Percentiles rank a stretch among this genome's conserved stretches.
Evolutionary conservation across 2,113 vertebrate species (phyloP).

Genomic region (Tragelaphus scriptus): DNA sequence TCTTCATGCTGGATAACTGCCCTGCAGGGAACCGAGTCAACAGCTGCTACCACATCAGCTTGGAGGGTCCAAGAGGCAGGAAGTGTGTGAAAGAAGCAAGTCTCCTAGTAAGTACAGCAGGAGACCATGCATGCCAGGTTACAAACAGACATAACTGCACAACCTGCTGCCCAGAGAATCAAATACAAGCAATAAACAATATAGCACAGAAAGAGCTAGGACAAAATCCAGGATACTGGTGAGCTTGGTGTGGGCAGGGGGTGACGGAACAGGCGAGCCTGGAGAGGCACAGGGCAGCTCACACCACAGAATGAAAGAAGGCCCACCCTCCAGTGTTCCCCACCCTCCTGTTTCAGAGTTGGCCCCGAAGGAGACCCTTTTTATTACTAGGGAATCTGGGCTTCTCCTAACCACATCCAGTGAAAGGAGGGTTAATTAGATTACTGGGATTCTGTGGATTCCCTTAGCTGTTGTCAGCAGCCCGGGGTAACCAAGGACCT

Average conservation of each 20-base stretch:
- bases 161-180: not conserved
- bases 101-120: accelerated
- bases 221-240: not conserved
- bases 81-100: not conserved
- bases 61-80: not conserved
- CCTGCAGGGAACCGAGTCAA: accelerated
- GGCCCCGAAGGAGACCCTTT: accelerated
- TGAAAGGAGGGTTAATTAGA: not conserved
- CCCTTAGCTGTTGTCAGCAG: not conserved
- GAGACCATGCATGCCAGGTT: accelerated
- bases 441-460: not conserved
- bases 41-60: not conserved
- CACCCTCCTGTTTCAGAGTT: accelerated
- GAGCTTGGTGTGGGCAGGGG: not conserved
- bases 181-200: accelerated
- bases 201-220: not conserved
- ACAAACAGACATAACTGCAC: not conserved
- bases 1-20: not conserved
- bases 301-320: not conserved
- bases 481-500: not conserved
- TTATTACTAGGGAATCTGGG: not conserved
- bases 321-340: accelerated
- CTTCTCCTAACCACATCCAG: not conserved
- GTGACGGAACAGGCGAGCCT: not conserved
- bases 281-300: not conserved